A percentile compares a stretch with the other conserved stretches of the same genome.
Evolutionary conservation across 2,797 vertebrate species (phyloP).

Genomic region (Sebastes minor): DNA sequence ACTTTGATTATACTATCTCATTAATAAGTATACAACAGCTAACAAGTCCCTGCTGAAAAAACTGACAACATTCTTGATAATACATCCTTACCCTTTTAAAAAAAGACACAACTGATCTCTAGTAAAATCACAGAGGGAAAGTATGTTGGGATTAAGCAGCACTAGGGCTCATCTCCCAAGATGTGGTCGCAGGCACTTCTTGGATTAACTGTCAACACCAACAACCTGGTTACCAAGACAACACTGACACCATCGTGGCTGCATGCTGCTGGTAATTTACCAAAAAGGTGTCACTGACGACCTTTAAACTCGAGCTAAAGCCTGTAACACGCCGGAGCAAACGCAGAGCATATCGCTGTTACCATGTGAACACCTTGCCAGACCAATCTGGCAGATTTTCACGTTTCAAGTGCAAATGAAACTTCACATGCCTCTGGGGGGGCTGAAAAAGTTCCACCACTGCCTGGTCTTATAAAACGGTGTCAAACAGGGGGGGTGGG

Average conservation of each 20-base stretch:
- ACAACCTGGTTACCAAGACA: constrained; percentile 35
- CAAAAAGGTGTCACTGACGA: constrained; percentile 25
- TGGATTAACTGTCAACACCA: constrained; percentile 34
- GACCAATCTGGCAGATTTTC: constrained; percentile 13
- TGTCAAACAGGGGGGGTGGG: not conserved
- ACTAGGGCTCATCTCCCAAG: not conserved
- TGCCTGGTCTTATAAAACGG: not conserved
- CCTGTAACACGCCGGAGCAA: not conserved
- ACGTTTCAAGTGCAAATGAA: constrained; percentile 36
- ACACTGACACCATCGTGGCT: constrained; percentile 11
- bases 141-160: not conserved
- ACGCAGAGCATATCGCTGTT: constrained; percentile 18
- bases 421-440: constrained; percentile 4
- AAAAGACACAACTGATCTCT: not conserved
- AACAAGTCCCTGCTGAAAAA: not conserved
- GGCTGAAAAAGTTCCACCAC: not conserved
- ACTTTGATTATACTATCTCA: not conserved
- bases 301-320: constrained; percentile 32
- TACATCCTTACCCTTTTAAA: not conserved
- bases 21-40: not conserved
- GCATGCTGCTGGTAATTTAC: constrained; percentile 16
- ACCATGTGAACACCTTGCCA: constrained; percentile 37
- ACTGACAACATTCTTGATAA: not conserved
- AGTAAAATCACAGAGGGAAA: not conserved
- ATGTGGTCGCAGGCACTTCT: not conserved